Percentiles rank a stretch among this genome's conserved stretches.
These are phyloP conservation scores for Meloidogyne floridensis DNA, from an alignment of 1,140 invertebrate genomes.

Conservation along the genomic window DNA sequence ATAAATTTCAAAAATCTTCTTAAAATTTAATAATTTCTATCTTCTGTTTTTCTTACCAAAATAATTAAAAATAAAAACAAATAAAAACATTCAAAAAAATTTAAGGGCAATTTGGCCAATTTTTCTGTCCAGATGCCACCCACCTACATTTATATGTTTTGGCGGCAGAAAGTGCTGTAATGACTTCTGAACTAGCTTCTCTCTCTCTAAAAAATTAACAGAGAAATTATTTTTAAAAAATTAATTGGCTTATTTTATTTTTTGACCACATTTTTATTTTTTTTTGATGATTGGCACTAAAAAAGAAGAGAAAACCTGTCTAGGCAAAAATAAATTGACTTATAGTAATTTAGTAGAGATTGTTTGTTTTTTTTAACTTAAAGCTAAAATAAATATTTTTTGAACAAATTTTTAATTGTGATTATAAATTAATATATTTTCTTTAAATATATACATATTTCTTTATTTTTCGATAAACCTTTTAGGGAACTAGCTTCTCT, in stretches of 20 bases:
- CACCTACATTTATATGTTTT: not conserved
- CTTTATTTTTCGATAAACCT: too few species aligned
- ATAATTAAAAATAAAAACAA: not conserved
- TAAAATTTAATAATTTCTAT: too few species aligned
- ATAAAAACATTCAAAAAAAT: conserved; percentile 6
- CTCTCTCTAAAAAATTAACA: not conserved
- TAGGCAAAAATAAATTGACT: too few species aligned
- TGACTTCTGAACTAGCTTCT: not conserved
- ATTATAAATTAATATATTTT: too few species aligned
- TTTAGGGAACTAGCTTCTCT: too few species aligned
- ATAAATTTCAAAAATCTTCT: too few species aligned
- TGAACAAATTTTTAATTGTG: too few species aligned
- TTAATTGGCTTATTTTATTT: not conserved
- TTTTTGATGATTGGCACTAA: not conserved
- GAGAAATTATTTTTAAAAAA: not conserved
- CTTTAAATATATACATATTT: too few species aligned
- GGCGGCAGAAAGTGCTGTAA: not conserved
- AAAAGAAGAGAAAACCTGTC: not conserved
- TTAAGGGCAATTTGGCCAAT: not conserved
- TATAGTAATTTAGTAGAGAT: not conserved
- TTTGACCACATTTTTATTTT: not conserved
- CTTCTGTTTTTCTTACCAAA: too few species aligned
- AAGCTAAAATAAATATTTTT: too few species aligned
- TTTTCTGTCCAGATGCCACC: conserved; percentile 5
- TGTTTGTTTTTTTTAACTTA: not conserved